These are phyloP conservation scores for Pterostichus niger DNA, from an alignment of 2,888 invertebrate genomes.

Conservation along the genomic window DNA sequence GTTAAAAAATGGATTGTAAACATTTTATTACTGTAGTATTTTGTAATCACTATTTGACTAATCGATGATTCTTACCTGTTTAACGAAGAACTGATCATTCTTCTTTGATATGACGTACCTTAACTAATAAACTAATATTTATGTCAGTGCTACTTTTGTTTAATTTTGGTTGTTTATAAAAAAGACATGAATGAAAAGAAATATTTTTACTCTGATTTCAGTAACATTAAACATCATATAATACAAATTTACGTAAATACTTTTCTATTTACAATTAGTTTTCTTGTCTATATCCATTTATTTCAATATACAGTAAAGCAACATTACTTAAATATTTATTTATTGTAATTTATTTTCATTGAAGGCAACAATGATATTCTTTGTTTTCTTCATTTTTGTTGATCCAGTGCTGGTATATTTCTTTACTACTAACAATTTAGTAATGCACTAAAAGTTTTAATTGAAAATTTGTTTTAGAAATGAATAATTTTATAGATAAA, in stretches of 20 bases:
- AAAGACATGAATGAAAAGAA: constrained; percentile 26
- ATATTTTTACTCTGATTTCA: constrained; percentile 33
- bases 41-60: constrained; percentile 13
- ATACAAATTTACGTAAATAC: constrained; percentile 30
- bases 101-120: constrained; percentile 40
- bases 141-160: not conserved
- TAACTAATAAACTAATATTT: constrained; percentile 38
- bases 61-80: constrained; percentile 38
- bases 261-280: constrained; percentile 22
- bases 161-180: constrained; percentile 26
- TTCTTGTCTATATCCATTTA: constrained; percentile 20
- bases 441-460: not conserved
- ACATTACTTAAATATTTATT: constrained; percentile 37
- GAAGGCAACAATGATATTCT: constrained; percentile 2
- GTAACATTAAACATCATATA: constrained; percentile 36
- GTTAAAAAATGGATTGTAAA: constrained; percentile 30
- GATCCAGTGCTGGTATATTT: not conserved
- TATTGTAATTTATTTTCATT: constrained; percentile 16
- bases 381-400: constrained; percentile 8
- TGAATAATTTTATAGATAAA: constrained; percentile 35
- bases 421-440: not conserved
- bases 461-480: not conserved
- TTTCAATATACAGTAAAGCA: constrained; percentile 28
- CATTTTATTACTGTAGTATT: constrained; percentile 8
- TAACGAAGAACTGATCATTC: constrained; percentile 26